Evolutionary conservation across 2,113 vertebrate species (phyloP), one percentile per base, ranked within the genome.

Genomic region (Panthera uncia): DNA sequence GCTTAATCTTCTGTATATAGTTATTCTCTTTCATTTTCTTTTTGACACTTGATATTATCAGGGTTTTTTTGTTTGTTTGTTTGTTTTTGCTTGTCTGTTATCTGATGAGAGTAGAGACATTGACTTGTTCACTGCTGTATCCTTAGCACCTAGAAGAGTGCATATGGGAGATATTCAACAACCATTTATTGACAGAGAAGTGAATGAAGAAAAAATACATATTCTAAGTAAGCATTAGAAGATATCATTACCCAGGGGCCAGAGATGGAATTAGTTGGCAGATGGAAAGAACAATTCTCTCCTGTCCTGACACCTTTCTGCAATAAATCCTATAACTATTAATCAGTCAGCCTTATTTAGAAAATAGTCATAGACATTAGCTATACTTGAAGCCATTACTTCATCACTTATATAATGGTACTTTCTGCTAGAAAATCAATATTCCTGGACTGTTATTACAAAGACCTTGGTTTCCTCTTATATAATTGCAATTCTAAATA

Each of bases 371-470:
- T n/a, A 89, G 23, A 15, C 1, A 71, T 88, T 73, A 52, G 14
- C 69, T 96, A 33, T 85, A 48, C 18, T 68, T 33, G 29, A 85
- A 92, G 19, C n/a, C 5, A 38, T 27, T 27, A 71, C 25, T 87
- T 19, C 1, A 27, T 95, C 52, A 66, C 55, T 89, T 96, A 84
- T 23, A 84, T 66, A 80, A 66, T 38, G 88, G 38, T 87, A 18
- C 11, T 92, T 96, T 89, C 90, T 93, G 38, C 16, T 85, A 83
- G 63, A 97, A 96, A 94, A 96, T 93, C 50, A 90, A 73, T 97
- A 94, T 89, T 82, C 29, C 18, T 74, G 21, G 31, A 88, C 23
- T 63, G 31, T 66, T 93, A 79, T 84, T 81, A 79, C 4, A 66
- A 79, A 94, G 66, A 87, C 33, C 29, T 91, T 95, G 55, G 36